Evolutionary conservation across 2,797 vertebrate species (phyloP).

Genomic region (Rhadinocentrus ornatus): DNA sequence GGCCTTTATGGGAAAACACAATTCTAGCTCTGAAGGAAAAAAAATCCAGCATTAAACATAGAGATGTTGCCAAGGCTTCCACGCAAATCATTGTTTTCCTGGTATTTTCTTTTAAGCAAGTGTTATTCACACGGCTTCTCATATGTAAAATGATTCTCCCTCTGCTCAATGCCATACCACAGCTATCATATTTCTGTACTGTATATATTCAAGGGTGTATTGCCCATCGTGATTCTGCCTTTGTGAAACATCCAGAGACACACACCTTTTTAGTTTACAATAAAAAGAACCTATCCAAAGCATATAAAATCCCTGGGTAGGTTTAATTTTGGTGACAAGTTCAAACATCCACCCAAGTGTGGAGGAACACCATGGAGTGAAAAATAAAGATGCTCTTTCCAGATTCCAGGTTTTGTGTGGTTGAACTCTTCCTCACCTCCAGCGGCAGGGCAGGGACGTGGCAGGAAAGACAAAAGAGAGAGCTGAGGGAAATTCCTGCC

Average conservation of each 20-base stretch:
- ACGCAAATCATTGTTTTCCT: slow-evolving; percentile 43
- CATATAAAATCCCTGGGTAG: background rate
- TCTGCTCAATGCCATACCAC: slow-evolving; percentile 16
- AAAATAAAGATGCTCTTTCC: slow-evolving; percentile 51
- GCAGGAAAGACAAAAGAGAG: slow-evolving; percentile 54
- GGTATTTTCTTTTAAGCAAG: slow-evolving; percentile 27
- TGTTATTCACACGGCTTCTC: slow-evolving; percentile 37
- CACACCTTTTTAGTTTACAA: slow-evolving; percentile 6
- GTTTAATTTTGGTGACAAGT: background rate
- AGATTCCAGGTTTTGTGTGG: slow-evolving; percentile 65
- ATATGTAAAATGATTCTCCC: slow-evolving; percentile 58
- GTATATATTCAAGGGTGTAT: slow-evolving; percentile 24
- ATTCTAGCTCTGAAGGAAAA: slow-evolving; percentile 9
- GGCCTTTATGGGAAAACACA: slow-evolving; percentile 33
- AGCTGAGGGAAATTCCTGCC: slow-evolving; percentile 74
- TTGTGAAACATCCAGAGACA: slow-evolving; percentile 16
- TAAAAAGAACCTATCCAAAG: slow-evolving; percentile 8
- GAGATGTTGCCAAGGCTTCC: slow-evolving; percentile 48
- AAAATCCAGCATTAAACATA: slow-evolving; percentile 9
- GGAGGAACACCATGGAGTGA: slow-evolving; percentile 9
- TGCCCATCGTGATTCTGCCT: slow-evolving; percentile 31
- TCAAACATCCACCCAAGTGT: background rate
- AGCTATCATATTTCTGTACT: slow-evolving; percentile 33
- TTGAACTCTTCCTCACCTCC: slow-evolving; percentile 77
- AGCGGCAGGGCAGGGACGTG: slow-evolving; percentile 57